phyloP scores from a whole-genome alignment of 2,888 invertebrate species.

The Callyntrura sp. region DNA sequence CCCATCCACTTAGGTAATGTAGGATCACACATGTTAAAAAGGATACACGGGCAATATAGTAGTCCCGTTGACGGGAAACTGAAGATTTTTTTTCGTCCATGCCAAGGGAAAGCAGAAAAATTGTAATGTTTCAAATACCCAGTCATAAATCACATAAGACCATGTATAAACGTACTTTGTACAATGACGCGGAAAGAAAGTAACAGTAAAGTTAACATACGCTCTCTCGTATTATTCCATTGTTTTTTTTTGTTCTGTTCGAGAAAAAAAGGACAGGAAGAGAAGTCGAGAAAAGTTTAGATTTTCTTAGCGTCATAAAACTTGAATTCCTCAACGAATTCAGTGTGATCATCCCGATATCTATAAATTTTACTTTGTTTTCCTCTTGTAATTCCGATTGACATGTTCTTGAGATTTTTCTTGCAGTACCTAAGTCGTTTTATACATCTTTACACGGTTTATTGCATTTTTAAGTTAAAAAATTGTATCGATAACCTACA shows the following conservation, averaged over 20 bases:
- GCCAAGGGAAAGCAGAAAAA: conserved; percentile 5
- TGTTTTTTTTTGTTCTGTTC: neutral
- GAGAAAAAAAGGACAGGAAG: conserved; percentile 13
- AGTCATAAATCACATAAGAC: conserved; percentile 68
- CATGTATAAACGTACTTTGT: conserved; percentile 7
- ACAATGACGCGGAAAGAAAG: conserved; percentile 30
- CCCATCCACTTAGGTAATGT: too few relatives aligned
- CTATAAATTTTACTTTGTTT: conserved; percentile 8
- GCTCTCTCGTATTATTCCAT: neutral
- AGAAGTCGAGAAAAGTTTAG: conserved; percentile 51
- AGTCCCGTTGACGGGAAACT: conserved; percentile 59
- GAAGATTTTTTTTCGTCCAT: conserved; percentile 32
- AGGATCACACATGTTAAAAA: too few relatives aligned
- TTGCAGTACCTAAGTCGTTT: too few relatives aligned
- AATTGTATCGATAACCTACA: too few relatives aligned
- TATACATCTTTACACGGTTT: too few relatives aligned
- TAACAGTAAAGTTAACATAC: conserved; percentile 2
- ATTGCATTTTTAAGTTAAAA: too few relatives aligned
- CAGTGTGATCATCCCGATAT: neutral
- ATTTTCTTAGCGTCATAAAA: conserved; percentile 76
- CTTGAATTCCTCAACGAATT: conserved; percentile 50
- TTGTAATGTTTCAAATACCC: conserved; percentile 65
- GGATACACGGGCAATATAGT: neutral
- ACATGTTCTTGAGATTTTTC: neutral
- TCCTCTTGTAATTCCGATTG: neutral